phyloP scores from a whole-genome alignment of 2,888 invertebrate species.

The Macroteleia sp. region DNA sequence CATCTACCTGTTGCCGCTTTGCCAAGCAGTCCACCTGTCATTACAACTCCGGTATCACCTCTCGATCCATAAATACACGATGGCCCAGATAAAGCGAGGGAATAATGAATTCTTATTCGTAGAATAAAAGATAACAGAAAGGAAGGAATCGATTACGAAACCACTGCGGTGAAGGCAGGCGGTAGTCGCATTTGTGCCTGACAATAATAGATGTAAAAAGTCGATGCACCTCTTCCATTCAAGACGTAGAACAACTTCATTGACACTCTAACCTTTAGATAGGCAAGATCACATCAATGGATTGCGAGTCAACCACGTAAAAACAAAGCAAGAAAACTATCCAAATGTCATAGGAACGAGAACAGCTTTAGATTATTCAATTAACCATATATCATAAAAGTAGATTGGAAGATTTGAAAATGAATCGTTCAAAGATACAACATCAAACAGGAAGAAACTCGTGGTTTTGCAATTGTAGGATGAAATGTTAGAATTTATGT shows the following conservation, averaged over 20 bases:
- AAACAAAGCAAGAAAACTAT: constrained; percentile 58
- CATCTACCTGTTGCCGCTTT: constrained; percentile 58
- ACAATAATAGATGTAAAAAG: constrained; percentile 63
- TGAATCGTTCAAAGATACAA: no score
- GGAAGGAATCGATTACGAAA: constrained; percentile 61
- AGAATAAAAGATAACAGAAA: constrained; percentile 55
- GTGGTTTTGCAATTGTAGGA: no score
- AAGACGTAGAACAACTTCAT: constrained; percentile 62
- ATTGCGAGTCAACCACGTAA: constrained; percentile 42
- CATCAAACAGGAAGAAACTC: no score
- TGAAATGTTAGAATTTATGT: no score
- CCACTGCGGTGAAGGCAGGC: constrained; percentile 49
- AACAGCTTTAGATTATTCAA: constrained; percentile 41
- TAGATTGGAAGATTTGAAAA: not conserved
- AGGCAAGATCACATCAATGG: constrained; percentile 63
- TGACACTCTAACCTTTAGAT: constrained; percentile 64
- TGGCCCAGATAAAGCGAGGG: constrained; percentile 51
- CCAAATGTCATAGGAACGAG: constrained; percentile 52
- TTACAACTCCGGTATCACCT: constrained; percentile 56
- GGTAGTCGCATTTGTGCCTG: constrained; percentile 54
- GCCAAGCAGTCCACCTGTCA: constrained; percentile 61
- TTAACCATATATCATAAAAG: constrained; percentile 21
- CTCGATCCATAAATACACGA: constrained; percentile 61
- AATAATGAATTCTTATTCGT: constrained; percentile 52
- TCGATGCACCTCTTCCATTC: constrained; percentile 61